Evolutionary conservation across 2,888 invertebrate genomes (phyloP), one percentile per base, ranked within the genome.

Genomic region (Microctonus hyperodae): DNA sequence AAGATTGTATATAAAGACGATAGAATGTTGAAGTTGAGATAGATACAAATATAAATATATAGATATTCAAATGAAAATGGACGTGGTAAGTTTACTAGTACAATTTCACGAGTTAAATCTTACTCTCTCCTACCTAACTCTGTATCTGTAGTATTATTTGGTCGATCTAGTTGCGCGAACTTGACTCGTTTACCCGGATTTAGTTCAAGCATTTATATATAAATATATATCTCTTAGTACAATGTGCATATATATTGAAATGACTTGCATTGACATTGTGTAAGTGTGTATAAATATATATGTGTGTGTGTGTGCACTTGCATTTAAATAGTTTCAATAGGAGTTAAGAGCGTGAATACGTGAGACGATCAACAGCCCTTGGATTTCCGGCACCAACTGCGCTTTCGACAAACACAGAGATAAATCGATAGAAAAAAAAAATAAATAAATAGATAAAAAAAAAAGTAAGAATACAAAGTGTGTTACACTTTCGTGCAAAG

Each of bases 1-100:
- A 31, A 31, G 9, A 55, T 20, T 31, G 16, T 28, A 3, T 55
- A 44, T 44, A 44, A 44, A 44, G 44, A n/a, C 9, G 44, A 56
- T 35, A 33, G 28, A 33, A 31, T 56, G 11, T 16, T n/a, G 20
- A 7, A 16, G 20, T 56, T 11, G 35, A 40, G 44, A 25, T 44
- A 59, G 25, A 25, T 59, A 25, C 16, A 25, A 33, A 37, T 20
- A 33, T n/a, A n/a, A n/a, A n/a, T n/a, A n/a, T n/a, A n/a, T n/a
- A n/a, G n/a, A n/a, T n/a, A n/a, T n/a, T n/a, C 60, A 60, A 65
- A 65, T 60, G 60, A 60, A 60, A 60, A 60, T 53, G 40, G 40
- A 55, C 44, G 65, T 55, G 31, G 31, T 28, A 53, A 60, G 65
- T 60, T 65, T 55, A 35, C 57, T 11, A 33, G 28, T 35, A 28